Percentiles rank a stretch among this genome's conserved stretches.
phyloP scores from a whole-genome alignment of 2,113 vertebrate species.

The Datnioides undecimradiatus region DNA sequence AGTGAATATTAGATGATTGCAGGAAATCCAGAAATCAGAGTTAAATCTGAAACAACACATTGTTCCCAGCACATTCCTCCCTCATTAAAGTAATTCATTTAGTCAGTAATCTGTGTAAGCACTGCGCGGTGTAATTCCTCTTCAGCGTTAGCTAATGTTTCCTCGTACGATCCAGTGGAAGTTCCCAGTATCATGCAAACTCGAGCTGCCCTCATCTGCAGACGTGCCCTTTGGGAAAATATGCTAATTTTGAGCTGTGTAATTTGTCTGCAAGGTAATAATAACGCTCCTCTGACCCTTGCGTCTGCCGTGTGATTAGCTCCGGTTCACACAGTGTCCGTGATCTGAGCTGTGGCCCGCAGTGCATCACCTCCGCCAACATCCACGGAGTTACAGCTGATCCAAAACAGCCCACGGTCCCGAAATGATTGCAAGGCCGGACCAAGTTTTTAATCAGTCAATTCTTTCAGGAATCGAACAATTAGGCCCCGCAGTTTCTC shows the following conservation, averaged over 20 bases:
- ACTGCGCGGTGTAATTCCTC: not conserved
- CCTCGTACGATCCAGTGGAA: conserved; percentile 24
- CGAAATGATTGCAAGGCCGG: conserved; percentile 65
- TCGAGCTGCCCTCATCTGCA: conserved; percentile 29
- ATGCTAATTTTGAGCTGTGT: conserved; percentile 58
- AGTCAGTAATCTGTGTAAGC: conserved; percentile 53
- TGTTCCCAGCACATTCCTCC: not conserved
- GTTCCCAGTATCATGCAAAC: conserved; percentile 42
- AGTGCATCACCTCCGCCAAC: conserved; percentile 63
- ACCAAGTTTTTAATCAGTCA: conserved; percentile 70
- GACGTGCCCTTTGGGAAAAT: conserved; percentile 42
- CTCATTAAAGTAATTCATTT: conserved; percentile 49
- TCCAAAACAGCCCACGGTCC: conserved; percentile 67
- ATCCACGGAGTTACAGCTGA: conserved; percentile 66
- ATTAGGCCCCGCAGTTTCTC: conserved; percentile 60
- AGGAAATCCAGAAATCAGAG: conserved; percentile 29
- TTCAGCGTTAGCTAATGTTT: conserved; percentile 33
- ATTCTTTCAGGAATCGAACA: conserved; percentile 72
- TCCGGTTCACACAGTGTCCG: conserved; percentile 56
- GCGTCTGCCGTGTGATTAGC: conserved; percentile 63
- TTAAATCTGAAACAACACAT: conserved; percentile 15
- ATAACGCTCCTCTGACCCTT: conserved; percentile 49
- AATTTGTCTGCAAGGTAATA: conserved; percentile 61
- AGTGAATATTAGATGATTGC: conserved; percentile 2
- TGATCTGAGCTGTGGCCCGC: conserved; percentile 55